Percentiles rank a stretch among this genome's conserved stretches.
phyloP scores from a whole-genome alignment of 1,140 invertebrate species.

The Drosophila tropicalis region DNA sequence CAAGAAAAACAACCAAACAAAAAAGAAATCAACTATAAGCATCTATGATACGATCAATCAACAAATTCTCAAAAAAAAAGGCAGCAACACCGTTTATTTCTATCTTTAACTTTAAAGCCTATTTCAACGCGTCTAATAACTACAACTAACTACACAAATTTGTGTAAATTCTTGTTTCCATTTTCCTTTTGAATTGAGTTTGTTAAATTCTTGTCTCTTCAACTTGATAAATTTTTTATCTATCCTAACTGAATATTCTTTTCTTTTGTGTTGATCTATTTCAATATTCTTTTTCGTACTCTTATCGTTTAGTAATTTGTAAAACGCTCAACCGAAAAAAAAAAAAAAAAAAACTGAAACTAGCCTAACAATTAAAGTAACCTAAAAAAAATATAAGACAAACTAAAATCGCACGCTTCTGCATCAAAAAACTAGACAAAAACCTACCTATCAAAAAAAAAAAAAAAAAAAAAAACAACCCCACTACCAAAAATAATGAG shows the following conservation, averaged over 20 bases:
- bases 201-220: conserved; percentile 31
- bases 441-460: conserved; percentile 1
- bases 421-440: conserved; percentile 69
- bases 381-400: conserved; percentile 60
- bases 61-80: not conserved
- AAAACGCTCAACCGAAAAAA: conserved; percentile 68
- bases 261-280: conserved; percentile 38
- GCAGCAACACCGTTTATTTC: conserved; percentile 37
- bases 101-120: no score
- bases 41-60: not conserved
- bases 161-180: conserved; percentile 44
- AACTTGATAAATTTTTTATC: conserved; percentile 26
- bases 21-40: conserved; percentile 23
- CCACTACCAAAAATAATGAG: conserved; percentile 44
- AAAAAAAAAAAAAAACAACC: conserved; percentile 40
- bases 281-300: conserved; percentile 57
- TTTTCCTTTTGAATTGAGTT: not conserved
- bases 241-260: conserved; percentile 31
- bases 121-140: conserved; percentile 9
- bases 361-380: conserved; percentile 77
- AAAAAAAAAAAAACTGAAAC: conserved; percentile 61
- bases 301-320: conserved; percentile 65
- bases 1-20: conserved; percentile 34
- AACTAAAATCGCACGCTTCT: conserved; percentile 82
- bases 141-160: conserved; percentile 19